Conservation (phyloP, 2,113 vertebrate genomes). For the Thomomys bottae region DNA sequence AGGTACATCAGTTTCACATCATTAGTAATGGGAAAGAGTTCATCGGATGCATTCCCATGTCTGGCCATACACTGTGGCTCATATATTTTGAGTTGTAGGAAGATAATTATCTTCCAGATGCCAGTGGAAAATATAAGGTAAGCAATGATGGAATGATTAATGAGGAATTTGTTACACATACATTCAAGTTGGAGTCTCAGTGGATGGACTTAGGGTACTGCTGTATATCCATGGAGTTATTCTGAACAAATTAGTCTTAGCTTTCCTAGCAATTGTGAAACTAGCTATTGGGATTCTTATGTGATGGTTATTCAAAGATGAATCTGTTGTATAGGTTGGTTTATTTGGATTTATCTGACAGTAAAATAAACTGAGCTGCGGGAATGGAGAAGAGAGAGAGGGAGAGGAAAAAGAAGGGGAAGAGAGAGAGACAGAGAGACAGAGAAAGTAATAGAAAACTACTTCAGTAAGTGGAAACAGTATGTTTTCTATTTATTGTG, state of each 20-base stretch:
- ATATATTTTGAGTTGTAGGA: slow-evolving; percentile 4
- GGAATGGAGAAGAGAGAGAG: not conserved
- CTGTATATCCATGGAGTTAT: rapidly evolving
- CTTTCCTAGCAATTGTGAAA: not conserved
- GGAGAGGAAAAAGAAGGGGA: no score
- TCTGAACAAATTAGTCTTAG: not conserved
- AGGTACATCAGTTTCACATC: not conserved
- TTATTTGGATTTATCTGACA: not conserved
- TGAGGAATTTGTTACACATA: not conserved
- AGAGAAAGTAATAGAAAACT: not conserved
- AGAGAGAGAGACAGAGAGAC: no score
- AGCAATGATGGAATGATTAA: not conserved
- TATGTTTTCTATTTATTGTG: not conserved
- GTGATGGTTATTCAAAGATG: not conserved
- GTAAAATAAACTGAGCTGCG: not conserved
- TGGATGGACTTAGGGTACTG: not conserved
- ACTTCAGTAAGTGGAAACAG: not conserved
- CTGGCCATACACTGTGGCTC: not conserved
- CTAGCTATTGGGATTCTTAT: not conserved
- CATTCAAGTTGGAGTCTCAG: not conserved
- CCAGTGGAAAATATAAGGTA: not conserved
- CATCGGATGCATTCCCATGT: not conserved
- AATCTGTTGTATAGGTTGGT: not conserved
- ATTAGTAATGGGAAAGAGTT: slow-evolving; percentile 5
- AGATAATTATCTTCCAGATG: not conserved